A percentile compares a stretch with the other conserved stretches of the same genome.
Conservation (phyloP, 2,113 vertebrate genomes). For the Nothocercus nigrocapillus region DNA sequence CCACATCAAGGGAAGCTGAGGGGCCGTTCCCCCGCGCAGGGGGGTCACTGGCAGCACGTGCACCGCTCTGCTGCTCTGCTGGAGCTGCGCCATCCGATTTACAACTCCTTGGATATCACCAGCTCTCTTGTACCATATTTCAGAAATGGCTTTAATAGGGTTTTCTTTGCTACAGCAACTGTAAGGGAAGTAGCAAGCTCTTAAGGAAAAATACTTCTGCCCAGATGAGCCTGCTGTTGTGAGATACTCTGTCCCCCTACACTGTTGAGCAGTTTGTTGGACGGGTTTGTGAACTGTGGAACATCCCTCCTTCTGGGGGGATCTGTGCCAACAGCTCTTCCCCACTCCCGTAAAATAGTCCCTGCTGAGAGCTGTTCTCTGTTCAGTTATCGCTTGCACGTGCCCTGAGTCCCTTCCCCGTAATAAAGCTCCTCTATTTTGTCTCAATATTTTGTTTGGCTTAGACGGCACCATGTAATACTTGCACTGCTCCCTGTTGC, state of each 20-base stretch:
- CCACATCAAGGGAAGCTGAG: conserved; percentile 7
- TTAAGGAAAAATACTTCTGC: neutral
- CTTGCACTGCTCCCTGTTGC: neutral
- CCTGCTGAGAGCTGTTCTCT: neutral
- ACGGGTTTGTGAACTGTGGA: neutral
- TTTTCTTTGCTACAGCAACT: neutral
- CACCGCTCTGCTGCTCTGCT: neutral
- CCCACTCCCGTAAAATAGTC: neutral
- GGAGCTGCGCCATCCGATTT: neutral
- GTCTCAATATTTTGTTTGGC: neutral
- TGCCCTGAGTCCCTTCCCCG: neutral
- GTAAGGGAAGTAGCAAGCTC: neutral
- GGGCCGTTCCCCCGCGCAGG: neutral
- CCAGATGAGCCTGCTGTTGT: neutral
- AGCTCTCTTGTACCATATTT: neutral
- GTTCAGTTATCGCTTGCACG: neutral
- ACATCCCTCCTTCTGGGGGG: neutral
- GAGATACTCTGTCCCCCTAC: accelerated
- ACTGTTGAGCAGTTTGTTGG: neutral
- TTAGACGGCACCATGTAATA: neutral
- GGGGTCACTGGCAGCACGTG: neutral
- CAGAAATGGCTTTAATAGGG: neutral
- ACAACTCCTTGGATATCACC: neutral
- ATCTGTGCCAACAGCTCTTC: neutral
- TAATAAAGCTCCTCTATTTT: neutral